Base-by-base conservation (phyloP, 1,140 invertebrate species). In the Halesus radiatus region DNA sequence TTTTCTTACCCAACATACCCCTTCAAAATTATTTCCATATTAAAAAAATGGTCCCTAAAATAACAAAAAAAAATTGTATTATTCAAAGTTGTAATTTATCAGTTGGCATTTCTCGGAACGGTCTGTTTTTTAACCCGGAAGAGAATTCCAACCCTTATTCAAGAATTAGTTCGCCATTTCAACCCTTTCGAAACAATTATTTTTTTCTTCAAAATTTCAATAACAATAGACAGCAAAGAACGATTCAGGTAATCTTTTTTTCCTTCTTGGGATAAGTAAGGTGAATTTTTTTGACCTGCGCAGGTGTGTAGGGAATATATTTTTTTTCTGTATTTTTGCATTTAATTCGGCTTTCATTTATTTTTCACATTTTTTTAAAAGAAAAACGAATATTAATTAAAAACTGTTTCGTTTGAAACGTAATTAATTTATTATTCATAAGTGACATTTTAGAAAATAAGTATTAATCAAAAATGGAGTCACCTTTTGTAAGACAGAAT, bases 81-180 rank as follows among this genome's bases (percentile, higher is more conserved):
- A 37, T 37, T 68, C 37, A 45, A 45, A 10, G 37, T 6, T 68
- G 26, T 68, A 68, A 68, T 68, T 68, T 68, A 68, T 45, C n/a
- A 68, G 22, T 18, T 3, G 18, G 29, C 64, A 37, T 37, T n/a
- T 45, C 29, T 32, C 20, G 16, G 23, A 37, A 68, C 64, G 20
- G 16, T 7, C 64, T 37, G 37, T 68, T 68, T 68, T 68, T 68
- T 68, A 45, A 68, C 64, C 64, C 64, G 64, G 64, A 68, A 68
- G 64, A 68, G 18, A 13, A 64, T n/a, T 37, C n/a, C 29, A 32
- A 18, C 29, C 64, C n/a, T 20, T n/a, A 0, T 60, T 23, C 23
- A 23, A 18, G n/a, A 20, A 64, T n/a, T 45, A 29, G 18, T 68
- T 68, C 8, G 64, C 64, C 16, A 68, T 68, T 68, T 68, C 32